These are phyloP conservation scores for Oxyura jamaicensis DNA, from an alignment of 2,113 vertebrate genomes.

Conservation along the genomic window DNA sequence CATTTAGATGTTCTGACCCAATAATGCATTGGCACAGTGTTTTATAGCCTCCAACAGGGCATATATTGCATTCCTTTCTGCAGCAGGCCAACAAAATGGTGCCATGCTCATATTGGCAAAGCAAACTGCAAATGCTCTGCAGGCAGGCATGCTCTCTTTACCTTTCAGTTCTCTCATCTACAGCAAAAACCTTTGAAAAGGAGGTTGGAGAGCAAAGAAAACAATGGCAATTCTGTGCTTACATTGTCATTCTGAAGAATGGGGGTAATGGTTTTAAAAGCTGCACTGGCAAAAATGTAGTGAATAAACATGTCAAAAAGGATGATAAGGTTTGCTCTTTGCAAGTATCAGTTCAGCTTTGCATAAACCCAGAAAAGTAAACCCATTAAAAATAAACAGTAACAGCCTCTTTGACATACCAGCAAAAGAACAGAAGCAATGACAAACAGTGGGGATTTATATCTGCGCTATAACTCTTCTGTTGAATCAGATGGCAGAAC, in stretches of 20 bases:
- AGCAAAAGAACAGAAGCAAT: neutral
- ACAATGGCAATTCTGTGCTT: neutral
- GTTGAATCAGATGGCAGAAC: neutral
- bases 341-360: slow-evolving; percentile 78
- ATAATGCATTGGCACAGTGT: neutral
- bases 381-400: neutral
- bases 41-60: neutral
- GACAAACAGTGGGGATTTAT: neutral
- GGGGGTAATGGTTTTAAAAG: slow-evolving; percentile 82
- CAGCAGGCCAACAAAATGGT: neutral
- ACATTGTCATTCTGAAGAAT: slow-evolving; percentile 77
- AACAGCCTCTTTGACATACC: neutral
- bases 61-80: neutral
- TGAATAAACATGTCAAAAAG: slow-evolving; percentile 83
- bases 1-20: neutral
- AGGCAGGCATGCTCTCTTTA: neutral
- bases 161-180: neutral
- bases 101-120: neutral
- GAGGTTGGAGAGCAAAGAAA: neutral
- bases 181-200: neutral
- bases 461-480: neutral
- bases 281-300: slow-evolving; percentile 79
- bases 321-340: slow-evolving; percentile 81
- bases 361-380: slow-evolving; percentile 75
- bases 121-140: neutral